These are phyloP conservation scores for Drosophila parabipectinata DNA, from an alignment of 1,140 invertebrate genomes.

Conservation along the genomic window DNA sequence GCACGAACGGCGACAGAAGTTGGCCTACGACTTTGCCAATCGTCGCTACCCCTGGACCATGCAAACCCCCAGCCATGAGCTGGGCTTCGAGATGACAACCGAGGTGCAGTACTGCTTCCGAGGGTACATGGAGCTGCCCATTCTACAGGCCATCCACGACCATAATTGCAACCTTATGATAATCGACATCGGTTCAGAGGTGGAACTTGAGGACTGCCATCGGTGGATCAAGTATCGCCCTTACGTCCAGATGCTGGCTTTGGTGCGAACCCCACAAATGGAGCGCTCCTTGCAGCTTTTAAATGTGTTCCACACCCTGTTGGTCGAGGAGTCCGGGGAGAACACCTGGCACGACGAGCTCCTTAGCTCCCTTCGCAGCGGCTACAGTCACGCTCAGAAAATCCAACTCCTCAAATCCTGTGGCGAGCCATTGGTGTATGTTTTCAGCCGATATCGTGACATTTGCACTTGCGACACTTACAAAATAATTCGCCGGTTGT, in stretches of 20 bases:
- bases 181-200: conserved; percentile 56
- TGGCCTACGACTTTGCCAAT: conserved; percentile 68
- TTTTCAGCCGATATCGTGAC: conserved; percentile 63
- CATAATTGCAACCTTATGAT: conserved; percentile 64
- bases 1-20: conserved; percentile 44
- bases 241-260: conserved; percentile 53
- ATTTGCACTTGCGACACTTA: conserved; percentile 65
- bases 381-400: conserved; percentile 39
- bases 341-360: conserved; percentile 69
- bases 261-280: conserved; percentile 53
- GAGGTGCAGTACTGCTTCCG: conserved; percentile 33
- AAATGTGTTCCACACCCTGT: conserved; percentile 48
- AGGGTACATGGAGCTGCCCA: conserved; percentile 36
- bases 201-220: conserved; percentile 52
- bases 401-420: conserved; percentile 38
- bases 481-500: conserved; percentile 43
- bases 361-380: conserved; percentile 37
- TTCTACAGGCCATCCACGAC: conserved; percentile 50
- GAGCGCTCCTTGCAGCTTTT: conserved; percentile 58
- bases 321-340: conserved; percentile 48
- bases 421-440: conserved; percentile 56
- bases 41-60: conserved; percentile 72
- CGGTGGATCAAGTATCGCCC: conserved; percentile 72
- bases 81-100: conserved; percentile 37
- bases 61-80: conserved; percentile 53